Evolutionary conservation across 2,113 vertebrate genomes (phyloP).

Genomic region (Eurypyga helias): DNA sequence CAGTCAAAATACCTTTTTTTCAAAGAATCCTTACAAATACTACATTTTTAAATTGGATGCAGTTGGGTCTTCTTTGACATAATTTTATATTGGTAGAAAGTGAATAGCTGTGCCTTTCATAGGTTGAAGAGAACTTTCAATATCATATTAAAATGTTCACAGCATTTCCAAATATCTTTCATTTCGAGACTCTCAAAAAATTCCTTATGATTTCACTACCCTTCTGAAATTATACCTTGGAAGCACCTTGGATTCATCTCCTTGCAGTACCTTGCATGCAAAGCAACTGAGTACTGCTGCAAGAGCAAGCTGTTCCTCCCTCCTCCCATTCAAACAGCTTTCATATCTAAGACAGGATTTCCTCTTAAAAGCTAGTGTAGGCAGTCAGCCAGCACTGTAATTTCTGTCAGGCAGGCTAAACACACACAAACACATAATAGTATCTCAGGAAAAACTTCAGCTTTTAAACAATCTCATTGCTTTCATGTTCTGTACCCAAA

Average conservation of each 20-base stretch:
- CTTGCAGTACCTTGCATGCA: neutral
- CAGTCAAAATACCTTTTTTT: neutral
- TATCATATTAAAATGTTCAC: slow-evolving; percentile 1
- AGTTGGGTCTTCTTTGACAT: neutral
- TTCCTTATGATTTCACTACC: neutral
- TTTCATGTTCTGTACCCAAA: slow-evolving; percentile 35
- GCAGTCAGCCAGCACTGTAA: neutral
- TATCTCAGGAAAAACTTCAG: neutral
- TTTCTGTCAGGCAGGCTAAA: slow-evolving; percentile 28
- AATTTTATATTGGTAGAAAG: slow-evolving; percentile 11
- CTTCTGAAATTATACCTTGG: neutral
- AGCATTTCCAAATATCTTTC: slow-evolving; percentile 26
- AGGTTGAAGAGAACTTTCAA: neutral
- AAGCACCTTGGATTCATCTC: neutral
- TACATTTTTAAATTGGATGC: neutral
- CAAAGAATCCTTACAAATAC: neutral
- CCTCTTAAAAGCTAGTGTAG: slow-evolving; percentile 4
- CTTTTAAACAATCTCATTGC: neutral
- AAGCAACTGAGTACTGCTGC: slow-evolving; percentile 1
- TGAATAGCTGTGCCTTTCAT: slow-evolving; percentile 10
- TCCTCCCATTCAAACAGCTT: neutral
- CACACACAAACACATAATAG: neutral
- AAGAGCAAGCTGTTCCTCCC: slow-evolving; percentile 26
- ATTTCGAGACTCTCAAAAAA: neutral
- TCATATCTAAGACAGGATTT: slow-evolving; percentile 6